A percentile compares a stretch with the other conserved stretches of the same genome.
Evolutionary conservation across 2,888 invertebrate genomes (phyloP).

Genomic region (Drosophila mercatorum): DNA sequence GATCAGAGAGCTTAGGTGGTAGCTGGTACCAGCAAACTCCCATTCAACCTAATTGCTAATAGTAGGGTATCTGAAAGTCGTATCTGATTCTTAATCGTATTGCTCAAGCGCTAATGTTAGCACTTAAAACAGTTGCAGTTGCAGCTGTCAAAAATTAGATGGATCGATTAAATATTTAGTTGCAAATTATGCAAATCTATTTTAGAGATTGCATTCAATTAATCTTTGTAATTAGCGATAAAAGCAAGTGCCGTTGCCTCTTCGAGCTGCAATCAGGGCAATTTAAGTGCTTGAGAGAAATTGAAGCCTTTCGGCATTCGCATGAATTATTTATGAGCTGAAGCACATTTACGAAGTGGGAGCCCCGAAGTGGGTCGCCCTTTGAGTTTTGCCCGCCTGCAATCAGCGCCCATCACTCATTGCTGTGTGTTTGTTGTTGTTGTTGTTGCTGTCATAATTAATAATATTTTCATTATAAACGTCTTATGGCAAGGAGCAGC

Average conservation of each 20-base stretch:
- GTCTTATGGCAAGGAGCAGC: slow-evolving; percentile 62
- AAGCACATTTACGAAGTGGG: slow-evolving; percentile 40
- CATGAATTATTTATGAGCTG: slow-evolving; percentile 73
- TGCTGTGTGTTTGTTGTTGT: slow-evolving; percentile 37
- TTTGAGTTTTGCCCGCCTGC: slow-evolving; percentile 26
- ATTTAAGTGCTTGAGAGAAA: slow-evolving; percentile 43
- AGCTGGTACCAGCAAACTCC: neutral
- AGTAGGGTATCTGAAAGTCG: neutral
- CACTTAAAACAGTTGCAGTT: slow-evolving; percentile 39
- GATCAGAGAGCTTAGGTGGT: too few relatives aligned
- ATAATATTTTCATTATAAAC: slow-evolving; percentile 81
- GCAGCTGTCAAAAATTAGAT: slow-evolving; percentile 51
- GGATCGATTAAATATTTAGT: slow-evolving; percentile 62
- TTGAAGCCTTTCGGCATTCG: slow-evolving; percentile 67
- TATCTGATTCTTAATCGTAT: neutral
- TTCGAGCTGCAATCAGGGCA: slow-evolving; percentile 72
- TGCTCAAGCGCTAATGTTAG: slow-evolving; percentile 58
- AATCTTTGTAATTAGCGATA: slow-evolving; percentile 68
- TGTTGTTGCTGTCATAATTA: slow-evolving; percentile 73
- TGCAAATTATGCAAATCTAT: slow-evolving; percentile 41
- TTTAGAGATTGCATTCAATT: slow-evolving; percentile 65
- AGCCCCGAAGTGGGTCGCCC: neutral
- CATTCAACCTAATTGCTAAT: neutral
- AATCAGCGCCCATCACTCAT: slow-evolving; percentile 74
- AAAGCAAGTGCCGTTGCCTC: slow-evolving; percentile 62